These are phyloP conservation scores for Branchinecta lynchi DNA, from an alignment of 1,140 invertebrate genomes.

Conservation along the genomic window DNA sequence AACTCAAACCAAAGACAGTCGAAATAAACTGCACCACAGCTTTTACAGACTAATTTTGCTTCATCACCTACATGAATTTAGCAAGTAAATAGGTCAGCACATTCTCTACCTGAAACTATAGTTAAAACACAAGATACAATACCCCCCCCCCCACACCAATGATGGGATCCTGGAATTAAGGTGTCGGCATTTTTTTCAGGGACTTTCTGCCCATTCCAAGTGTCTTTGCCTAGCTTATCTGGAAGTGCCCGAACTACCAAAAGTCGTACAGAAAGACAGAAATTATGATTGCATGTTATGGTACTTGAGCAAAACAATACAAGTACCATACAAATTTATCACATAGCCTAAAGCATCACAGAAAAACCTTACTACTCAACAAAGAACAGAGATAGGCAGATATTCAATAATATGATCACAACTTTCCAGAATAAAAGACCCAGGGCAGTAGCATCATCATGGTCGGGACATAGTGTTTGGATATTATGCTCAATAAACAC, in stretches of 20 bases:
- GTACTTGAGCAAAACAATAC: no score
- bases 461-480: not conserved
- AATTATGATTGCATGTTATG: no score
- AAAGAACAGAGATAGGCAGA: not conserved
- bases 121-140: conserved; percentile 10
- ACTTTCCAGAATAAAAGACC: not conserved
- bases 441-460: conserved; percentile 3
- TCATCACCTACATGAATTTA: no score
- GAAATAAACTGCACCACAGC: no score
- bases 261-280: conserved; percentile 1
- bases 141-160: not conserved
- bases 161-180: conserved; percentile 5
- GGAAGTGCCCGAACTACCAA: conserved; percentile 8
- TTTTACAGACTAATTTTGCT: no score
- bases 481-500: not conserved
- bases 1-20: no score
- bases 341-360: no score
- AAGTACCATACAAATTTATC: no score
- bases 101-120: conserved; percentile 4
- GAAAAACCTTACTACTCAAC: no score
- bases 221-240: not conserved
- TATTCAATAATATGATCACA: not conserved
- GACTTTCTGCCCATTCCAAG: not conserved
- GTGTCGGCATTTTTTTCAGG: not conserved
- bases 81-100: no score